Conservation (phyloP, 2,113 vertebrate species). For the pig (Sus scrofa) region DNA sequence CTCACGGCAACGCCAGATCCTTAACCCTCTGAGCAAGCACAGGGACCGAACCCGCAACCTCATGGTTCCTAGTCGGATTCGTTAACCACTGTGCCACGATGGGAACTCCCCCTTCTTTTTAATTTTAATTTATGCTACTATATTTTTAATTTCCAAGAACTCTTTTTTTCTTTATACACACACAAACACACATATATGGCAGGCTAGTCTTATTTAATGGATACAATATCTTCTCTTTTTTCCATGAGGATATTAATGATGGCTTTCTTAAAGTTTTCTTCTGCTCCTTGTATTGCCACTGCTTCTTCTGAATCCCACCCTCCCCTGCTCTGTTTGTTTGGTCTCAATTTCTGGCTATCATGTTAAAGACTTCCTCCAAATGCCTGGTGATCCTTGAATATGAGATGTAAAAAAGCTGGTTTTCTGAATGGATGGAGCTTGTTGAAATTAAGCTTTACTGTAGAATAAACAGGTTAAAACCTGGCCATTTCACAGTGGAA, state of each 20-base stretch:
- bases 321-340: neutral
- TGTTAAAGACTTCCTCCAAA: neutral
- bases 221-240: neutral
- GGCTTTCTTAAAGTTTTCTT: neutral
- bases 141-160: conserved; percentile 14
- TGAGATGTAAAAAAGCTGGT: neutral
- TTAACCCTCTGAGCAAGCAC: too few relatives aligned
- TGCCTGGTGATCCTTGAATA: neutral
- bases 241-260: neutral
- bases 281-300: neutral
- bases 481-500: neutral
- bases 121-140: conserved; percentile 10
- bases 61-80: too few relatives aligned
- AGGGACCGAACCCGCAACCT: too few relatives aligned
- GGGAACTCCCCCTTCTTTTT: neutral
- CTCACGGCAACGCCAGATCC: too few relatives aligned
- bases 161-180: neutral
- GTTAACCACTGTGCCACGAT: too few relatives aligned
- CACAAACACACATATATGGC: neutral
- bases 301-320: neutral
- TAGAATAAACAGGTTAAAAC: neutral
- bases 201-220: neutral
- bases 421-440: neutral
- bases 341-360: neutral
- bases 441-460: neutral